A percentile compares a stretch with the other conserved stretches of the same genome.
These are phyloP conservation scores for Macrocentrus cingulum DNA, from an alignment of 1,140 invertebrate species.

Conservation along the genomic window DNA sequence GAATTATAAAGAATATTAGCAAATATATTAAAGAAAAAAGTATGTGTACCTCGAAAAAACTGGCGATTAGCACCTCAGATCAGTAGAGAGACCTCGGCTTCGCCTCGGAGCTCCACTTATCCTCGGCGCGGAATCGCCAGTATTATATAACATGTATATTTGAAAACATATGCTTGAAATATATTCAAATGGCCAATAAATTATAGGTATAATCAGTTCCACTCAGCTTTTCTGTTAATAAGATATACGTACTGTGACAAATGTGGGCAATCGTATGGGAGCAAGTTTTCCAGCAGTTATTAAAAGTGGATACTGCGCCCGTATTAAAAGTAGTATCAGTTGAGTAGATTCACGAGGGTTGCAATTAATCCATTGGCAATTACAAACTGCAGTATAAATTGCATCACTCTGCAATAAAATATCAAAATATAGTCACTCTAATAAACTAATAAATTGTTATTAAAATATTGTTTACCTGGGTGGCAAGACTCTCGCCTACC, in stretches of 20 bases:
- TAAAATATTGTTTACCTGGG: slow-evolving; percentile 1
- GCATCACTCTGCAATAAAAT: background rate
- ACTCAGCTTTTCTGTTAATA: no score
- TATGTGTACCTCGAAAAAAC: no score
- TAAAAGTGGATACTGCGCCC: slow-evolving; percentile 2
- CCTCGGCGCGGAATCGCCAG: no score
- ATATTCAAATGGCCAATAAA: no score
- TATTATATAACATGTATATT: no score
- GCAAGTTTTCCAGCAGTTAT: slow-evolving; percentile 21
- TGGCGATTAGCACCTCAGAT: no score
- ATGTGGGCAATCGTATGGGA: background rate
- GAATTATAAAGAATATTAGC: no score
- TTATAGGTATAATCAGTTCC: no score
- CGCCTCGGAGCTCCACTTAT: no score
- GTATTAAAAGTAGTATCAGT: slow-evolving; percentile 6
- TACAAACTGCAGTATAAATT: slow-evolving; percentile 3
- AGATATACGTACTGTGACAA: slow-evolving; percentile 13
- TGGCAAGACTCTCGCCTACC: slow-evolving; percentile 7
- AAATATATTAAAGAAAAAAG: no score
- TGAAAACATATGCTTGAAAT: no score
- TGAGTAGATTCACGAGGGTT: background rate
- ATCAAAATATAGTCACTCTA: background rate
- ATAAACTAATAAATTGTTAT: background rate
- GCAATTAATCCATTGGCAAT: slow-evolving; percentile 12
- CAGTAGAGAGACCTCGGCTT: no score